These are phyloP conservation scores for Hippocampus comes DNA, from an alignment of 2,113 vertebrate species.

Conservation along the genomic window DNA sequence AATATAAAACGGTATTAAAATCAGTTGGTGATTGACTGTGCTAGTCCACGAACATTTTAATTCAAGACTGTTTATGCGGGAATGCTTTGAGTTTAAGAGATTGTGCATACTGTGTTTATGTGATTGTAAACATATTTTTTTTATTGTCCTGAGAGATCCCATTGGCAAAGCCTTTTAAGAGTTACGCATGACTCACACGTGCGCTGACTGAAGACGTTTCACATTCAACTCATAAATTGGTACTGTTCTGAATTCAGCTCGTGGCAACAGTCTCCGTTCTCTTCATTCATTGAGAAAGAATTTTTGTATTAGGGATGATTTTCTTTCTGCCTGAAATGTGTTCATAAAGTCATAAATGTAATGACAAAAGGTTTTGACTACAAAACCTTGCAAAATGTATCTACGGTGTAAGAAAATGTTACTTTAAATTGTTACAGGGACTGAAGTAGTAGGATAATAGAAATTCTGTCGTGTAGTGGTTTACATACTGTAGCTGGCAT, in stretches of 20 bases:
- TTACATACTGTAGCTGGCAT: not conserved
- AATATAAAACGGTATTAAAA: not conserved
- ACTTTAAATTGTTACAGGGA: not conserved
- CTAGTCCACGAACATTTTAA: not conserved
- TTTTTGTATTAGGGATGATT: not conserved
- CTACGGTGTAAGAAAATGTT: not conserved
- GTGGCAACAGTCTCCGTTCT: not conserved
- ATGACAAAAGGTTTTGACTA: not conserved
- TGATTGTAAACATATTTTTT: conserved; percentile 13
- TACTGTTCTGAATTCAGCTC: conserved; percentile 7
- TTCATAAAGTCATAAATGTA: not conserved
- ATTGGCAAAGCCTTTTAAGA: conserved; percentile 14
- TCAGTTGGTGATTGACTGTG: not conserved
- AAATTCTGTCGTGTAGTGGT: not conserved
- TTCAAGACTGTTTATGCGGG: not conserved
- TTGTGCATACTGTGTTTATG: not conserved
- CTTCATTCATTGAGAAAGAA: not conserved
- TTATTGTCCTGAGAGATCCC: conserved; percentile 21
- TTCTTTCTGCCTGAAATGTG: not conserved
- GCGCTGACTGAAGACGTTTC: conserved; percentile 17
- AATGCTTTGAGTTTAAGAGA: not conserved
- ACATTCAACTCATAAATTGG: conserved; percentile 8
- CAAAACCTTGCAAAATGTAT: not conserved
- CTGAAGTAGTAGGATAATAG: too few species aligned
- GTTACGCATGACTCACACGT: conserved; percentile 27